Evolutionary conservation across 2,797 vertebrate species (phyloP).

Genomic region (Astyanax mexicanus): DNA sequence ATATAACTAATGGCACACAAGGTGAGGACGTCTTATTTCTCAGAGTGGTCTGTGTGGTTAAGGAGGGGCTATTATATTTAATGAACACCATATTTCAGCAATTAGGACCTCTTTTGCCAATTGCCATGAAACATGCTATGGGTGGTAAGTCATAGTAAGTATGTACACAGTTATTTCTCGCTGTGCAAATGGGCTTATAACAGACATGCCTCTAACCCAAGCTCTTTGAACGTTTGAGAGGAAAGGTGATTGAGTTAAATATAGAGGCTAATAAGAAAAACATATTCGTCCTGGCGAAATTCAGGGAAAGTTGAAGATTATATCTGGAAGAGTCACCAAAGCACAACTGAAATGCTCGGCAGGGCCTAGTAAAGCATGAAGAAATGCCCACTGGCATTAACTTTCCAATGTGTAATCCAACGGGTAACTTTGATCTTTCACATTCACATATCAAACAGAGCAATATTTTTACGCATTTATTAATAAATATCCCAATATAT

Average conservation of each 20-base stretch:
- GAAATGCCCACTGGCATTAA: not conserved
- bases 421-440: not conserved
- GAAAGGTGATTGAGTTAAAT: conserved; percentile 1
- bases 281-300: not conserved
- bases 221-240: not conserved
- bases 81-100: conserved; percentile 77
- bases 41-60: conserved; percentile 59
- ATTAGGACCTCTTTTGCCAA: conserved; percentile 58
- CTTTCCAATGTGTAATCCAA: not conserved
- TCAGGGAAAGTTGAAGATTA: not conserved
- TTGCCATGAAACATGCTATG: conserved; percentile 34
- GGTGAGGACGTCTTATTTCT: conserved; percentile 66
- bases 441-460: not conserved
- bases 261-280: not conserved
- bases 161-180: conserved; percentile 3
- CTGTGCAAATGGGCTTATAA: conserved; percentile 15
- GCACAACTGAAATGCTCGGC: not conserved
- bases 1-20: conserved; percentile 58
- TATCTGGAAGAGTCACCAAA: not conserved
- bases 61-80: conserved; percentile 70
- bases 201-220: not conserved
- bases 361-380: not conserved
- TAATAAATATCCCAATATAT: not conserved
- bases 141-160: conserved; percentile 27
- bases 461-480: not conserved